These are phyloP conservation scores for Pao palembangensis DNA, from an alignment of 2,113 vertebrate species.

Conservation along the genomic window DNA sequence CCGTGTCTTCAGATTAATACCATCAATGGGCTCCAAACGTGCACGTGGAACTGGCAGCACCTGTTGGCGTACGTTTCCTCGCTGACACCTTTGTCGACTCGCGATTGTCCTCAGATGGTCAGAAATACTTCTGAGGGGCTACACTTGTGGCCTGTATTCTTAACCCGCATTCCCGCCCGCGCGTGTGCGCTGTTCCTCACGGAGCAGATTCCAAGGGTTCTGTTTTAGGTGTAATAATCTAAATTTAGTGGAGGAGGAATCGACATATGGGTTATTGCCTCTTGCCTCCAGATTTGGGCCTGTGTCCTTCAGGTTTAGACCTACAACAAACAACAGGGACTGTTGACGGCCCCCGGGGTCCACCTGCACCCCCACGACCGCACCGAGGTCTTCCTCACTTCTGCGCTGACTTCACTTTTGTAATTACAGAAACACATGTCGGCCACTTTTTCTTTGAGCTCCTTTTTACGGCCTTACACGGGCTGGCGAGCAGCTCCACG, in stretches of 20 bases:
- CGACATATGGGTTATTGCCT: slow-evolving; percentile 62
- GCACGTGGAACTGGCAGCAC: slow-evolving; percentile 35
- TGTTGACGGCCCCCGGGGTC: slow-evolving; percentile 3
- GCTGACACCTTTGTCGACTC: slow-evolving; percentile 72
- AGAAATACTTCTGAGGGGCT: slow-evolving; percentile 49
- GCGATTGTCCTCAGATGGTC: slow-evolving; percentile 64
- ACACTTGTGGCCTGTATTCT: slow-evolving; percentile 47
- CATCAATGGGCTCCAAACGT: slow-evolving; percentile 48
- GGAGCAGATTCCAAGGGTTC: slow-evolving; percentile 56
- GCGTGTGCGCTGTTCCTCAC: slow-evolving; percentile 58
- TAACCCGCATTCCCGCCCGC: slow-evolving; percentile 55
- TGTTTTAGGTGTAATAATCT: slow-evolving; percentile 73
- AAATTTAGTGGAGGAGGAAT: slow-evolving; percentile 72
- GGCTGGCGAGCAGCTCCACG: slow-evolving; percentile 63
- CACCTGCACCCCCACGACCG: neutral
- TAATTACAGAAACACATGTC: slow-evolving; percentile 65
- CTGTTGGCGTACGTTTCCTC: slow-evolving; percentile 61
- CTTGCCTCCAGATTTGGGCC: slow-evolving; percentile 62
- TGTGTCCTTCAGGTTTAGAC: slow-evolving; percentile 45
- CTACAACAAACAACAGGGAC: slow-evolving; percentile 29
- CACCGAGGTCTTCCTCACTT: neutral
- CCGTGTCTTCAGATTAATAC: slow-evolving; percentile 54
- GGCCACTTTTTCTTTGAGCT: slow-evolving; percentile 48
- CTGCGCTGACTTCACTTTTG: slow-evolving; percentile 30
- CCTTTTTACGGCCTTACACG: slow-evolving; percentile 44